Evolutionary conservation across 2,888 invertebrate genomes (phyloP).

Genomic region (Alcis repandata): DNA sequence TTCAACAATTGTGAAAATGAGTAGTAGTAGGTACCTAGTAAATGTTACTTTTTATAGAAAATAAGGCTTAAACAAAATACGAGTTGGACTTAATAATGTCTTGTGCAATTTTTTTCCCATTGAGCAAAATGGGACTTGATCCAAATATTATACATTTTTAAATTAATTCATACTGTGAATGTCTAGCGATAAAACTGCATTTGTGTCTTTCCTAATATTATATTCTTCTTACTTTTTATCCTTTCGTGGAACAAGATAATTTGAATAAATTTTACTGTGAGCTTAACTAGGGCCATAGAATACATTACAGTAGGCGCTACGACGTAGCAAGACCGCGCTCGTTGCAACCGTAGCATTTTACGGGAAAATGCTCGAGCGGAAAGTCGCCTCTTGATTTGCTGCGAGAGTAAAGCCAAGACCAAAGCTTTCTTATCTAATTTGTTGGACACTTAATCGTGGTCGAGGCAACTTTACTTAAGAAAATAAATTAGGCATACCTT

Average conservation of each 20-base stretch:
- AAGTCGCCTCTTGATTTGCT: conserved; percentile 20
- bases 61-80: neutral
- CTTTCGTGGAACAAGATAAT: no score
- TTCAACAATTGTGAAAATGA: no score
- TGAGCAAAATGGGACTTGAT: no score
- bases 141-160: no score
- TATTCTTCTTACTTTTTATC: no score
- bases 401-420: conserved; percentile 11
- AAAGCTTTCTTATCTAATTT: conserved; percentile 20
- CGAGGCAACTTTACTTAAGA: conserved; percentile 2
- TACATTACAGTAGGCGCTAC: conserved; percentile 1
- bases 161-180: no score
- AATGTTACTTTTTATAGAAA: neutral
- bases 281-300: neutral
- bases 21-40: no score
- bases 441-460: conserved; percentile 8
- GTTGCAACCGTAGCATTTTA: conserved; percentile 12
- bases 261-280: neutral
- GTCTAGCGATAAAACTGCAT: no score
- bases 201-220: no score
- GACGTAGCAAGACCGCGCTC: conserved; percentile 15
- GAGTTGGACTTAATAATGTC: no score
- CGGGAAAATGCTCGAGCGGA: conserved; percentile 18
- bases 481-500: conserved; percentile 6
- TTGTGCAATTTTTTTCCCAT: no score